Base-by-base conservation (phyloP, 2,888 invertebrate species). In the Andrena fulva region DNA sequence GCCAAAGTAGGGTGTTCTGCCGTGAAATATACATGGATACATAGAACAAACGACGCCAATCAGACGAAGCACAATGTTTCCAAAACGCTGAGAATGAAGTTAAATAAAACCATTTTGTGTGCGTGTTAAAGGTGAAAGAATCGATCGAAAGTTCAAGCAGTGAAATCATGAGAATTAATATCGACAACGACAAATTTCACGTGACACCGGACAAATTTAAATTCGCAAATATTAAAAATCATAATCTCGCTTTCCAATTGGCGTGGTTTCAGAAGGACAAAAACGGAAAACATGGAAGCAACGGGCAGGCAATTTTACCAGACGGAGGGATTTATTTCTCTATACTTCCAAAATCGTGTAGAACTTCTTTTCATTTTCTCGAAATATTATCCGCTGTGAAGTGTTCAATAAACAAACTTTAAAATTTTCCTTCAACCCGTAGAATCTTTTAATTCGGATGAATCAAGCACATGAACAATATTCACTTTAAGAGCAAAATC, bases 241-340 rank as follows among this genome's bases (percentile, higher is more conserved):
- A 27, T 20, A 63, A 27, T 2, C 27, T n/a, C n/a, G 16, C 42
- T 8, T 27, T 77, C 64, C 64, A 80, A 82, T 82, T 82, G 80
- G 81, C 81, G 75, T 69, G 52, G 80, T 62, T 80, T 76, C 67
- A n/a, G 71, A 70, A 60, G 70, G 68, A 80, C 70, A 60, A 82
- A 63, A 82, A 80, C 62, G 76, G 64, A 82, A 80, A 82, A 76
- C 75, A 56, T 80, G 75, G 74, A 80, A 82, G 75, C 80, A 75
- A 69, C 73, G 52, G 81, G 42, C 68, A 82, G 76, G 56, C 75
- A 75, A 64, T 69, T 80, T 80, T 80, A 74, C 80, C 80, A 82
- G 75, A 75, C 60, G 75, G 81, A 80, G 75, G 80, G 80, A 80
- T 35, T 56, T 67, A 8, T 66, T 70, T 42, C 16, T 48, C 16